A percentile compares a stretch with the other conserved stretches of the same genome.
Conservation (phyloP, 2,797 vertebrate genomes). For the Semotilus atromaculatus region DNA sequence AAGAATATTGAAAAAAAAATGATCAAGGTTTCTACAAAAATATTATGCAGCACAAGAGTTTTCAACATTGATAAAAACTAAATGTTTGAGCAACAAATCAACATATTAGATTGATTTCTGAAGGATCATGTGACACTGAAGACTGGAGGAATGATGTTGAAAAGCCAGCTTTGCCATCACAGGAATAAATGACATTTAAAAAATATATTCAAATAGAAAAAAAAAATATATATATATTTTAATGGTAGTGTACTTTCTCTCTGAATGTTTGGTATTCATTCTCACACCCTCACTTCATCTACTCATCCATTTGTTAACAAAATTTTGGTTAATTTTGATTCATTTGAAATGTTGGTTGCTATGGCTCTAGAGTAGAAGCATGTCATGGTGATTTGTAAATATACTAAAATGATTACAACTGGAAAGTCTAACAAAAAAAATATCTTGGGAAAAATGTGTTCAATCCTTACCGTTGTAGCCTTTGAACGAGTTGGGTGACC, state of each 20-base stretch:
- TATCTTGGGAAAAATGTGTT: neutral
- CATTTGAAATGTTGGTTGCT: neutral
- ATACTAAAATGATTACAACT: neutral
- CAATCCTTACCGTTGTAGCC: slow-evolving; percentile 88
- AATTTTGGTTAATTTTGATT: neutral
- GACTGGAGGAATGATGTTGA: neutral
- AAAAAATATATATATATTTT: neutral
- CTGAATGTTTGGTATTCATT: neutral
- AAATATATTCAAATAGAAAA: neutral
- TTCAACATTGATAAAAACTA: neutral
- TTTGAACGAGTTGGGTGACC: slow-evolving; percentile 90
- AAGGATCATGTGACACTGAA: neutral
- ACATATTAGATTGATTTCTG: neutral
- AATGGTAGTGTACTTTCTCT: neutral
- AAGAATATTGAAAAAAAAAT: neutral
- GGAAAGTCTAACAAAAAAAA: neutral
- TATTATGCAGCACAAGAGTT: neutral
- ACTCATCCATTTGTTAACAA: neutral
- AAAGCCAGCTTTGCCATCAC: neutral
- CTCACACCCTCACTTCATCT: neutral
- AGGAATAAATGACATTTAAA: neutral
- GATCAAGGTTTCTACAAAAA: neutral
- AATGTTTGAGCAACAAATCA: neutral
- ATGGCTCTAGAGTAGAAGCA: neutral
- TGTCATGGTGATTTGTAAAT: neutral